phyloP scores from a whole-genome alignment of 2,113 vertebrate species.

The Hylia prasina region DNA sequence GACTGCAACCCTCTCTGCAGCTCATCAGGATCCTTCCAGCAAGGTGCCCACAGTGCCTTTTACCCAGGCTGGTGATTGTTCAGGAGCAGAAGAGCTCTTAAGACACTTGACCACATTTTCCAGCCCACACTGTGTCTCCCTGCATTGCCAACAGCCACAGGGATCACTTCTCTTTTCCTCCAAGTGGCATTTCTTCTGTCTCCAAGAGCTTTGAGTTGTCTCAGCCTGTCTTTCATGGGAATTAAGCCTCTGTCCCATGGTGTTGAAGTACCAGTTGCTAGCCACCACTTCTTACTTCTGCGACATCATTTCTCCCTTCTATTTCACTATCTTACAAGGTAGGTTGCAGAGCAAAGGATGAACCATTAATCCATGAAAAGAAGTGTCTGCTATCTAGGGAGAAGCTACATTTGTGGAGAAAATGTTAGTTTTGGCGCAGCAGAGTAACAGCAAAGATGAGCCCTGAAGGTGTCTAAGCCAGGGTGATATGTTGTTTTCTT shows the following conservation, averaged over 20 bases:
- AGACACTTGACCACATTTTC: background rate
- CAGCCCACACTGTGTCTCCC: background rate
- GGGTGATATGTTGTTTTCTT: background rate
- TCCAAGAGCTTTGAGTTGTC: background rate
- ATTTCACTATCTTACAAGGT: background rate
- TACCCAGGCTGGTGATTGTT: background rate
- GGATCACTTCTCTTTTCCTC: background rate
- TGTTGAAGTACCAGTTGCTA: background rate
- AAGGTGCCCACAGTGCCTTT: background rate
- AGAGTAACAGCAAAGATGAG: background rate
- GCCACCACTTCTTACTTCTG: background rate
- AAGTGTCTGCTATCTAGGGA: background rate
- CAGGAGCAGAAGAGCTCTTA: background rate
- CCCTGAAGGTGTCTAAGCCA: background rate
- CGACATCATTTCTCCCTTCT: background rate
- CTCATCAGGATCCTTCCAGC: background rate
- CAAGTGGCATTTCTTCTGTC: background rate
- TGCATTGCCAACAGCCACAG: background rate
- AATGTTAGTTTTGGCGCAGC: background rate
- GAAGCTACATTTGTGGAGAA: background rate
- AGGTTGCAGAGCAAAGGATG: background rate
- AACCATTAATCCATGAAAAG: background rate
- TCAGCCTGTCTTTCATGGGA: background rate
- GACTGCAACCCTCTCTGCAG: background rate
- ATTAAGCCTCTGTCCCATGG: background rate